Evolutionary conservation across 2,888 invertebrate genomes (phyloP).

Genomic region (Theodoxus fluviatilis): DNA sequence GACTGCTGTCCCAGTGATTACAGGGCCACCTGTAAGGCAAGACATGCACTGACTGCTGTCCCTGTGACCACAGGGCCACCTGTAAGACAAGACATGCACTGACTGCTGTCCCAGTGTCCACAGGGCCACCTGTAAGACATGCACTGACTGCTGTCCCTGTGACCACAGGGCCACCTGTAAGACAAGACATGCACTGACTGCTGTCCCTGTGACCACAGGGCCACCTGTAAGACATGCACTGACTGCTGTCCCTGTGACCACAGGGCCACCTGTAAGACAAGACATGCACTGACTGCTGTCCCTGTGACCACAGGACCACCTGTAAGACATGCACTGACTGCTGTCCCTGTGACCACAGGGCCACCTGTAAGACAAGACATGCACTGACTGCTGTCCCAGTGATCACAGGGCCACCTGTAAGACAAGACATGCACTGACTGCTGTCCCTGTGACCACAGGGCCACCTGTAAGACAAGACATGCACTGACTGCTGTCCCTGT

Average conservation of each 20-base stretch:
- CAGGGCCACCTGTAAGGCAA: constrained; percentile 76
- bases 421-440: too few relatives aligned
- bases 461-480: constrained; percentile 72
- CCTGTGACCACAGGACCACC: constrained; percentile 91
- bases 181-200: too few relatives aligned
- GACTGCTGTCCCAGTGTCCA: constrained; percentile 94
- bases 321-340: too few relatives aligned
- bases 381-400: constrained; percentile 90
- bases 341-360: constrained; percentile 94
- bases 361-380: constrained; percentile 72
- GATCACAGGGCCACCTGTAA: constrained; percentile 84
- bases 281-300: too few relatives aligned
- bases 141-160: constrained; percentile 90
- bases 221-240: constrained; percentile 72
- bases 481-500: constrained; percentile 90
- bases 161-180: constrained; percentile 84
- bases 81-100: too few relatives aligned
- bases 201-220: constrained; percentile 94
- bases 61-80: constrained; percentile 91
- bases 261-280: constrained; percentile 76
- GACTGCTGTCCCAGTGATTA: constrained; percentile 94
- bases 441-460: constrained; percentile 94
- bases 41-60: too few relatives aligned
- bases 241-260: constrained; percentile 94
- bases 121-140: constrained; percentile 76